These are phyloP conservation scores for Digitonthophagus gazella DNA, from an alignment of 2,888 invertebrate species.

Conservation along the genomic window DNA sequence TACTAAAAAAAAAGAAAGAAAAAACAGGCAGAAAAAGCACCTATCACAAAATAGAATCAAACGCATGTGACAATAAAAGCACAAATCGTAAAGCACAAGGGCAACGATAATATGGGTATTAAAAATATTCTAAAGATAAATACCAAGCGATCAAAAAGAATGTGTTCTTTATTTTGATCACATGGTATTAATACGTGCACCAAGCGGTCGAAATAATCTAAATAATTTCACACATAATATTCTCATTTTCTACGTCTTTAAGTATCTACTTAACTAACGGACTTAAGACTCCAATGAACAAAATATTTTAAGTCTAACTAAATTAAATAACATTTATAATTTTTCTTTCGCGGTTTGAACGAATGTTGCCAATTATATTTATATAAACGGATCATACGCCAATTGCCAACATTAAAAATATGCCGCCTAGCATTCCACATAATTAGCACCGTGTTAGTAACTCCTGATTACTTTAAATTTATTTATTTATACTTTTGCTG, in stretches of 20 bases:
- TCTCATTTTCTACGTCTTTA: too few species aligned
- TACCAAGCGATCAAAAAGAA: too few species aligned
- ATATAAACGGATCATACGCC: neutral
- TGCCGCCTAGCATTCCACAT: neutral
- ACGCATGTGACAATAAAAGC: neutral
- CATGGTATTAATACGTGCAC: too few species aligned
- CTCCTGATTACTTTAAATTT: neutral
- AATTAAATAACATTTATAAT: neutral
- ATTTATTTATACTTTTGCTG: neutral
- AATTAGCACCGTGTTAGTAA: neutral
- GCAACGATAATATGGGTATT: neutral
- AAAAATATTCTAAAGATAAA: neutral
- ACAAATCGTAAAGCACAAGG: neutral
- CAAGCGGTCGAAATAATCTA: too few species aligned
- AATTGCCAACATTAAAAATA: slow-evolving; percentile 15
- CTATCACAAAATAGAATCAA: neutral
- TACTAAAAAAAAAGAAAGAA: too few species aligned
- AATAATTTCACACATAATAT: too few species aligned
- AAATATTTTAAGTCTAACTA: neutral
- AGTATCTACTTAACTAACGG: neutral
- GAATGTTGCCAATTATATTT: slow-evolving; percentile 13
- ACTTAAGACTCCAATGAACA: neutral
- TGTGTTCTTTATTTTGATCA: too few species aligned
- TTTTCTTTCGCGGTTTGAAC: neutral
- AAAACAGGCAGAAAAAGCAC: neutral